Evolutionary conservation across 2,113 vertebrate genomes (phyloP), one percentile per base, ranked within the genome.

Genomic region (Tetraodon nigroviridis): DNA sequence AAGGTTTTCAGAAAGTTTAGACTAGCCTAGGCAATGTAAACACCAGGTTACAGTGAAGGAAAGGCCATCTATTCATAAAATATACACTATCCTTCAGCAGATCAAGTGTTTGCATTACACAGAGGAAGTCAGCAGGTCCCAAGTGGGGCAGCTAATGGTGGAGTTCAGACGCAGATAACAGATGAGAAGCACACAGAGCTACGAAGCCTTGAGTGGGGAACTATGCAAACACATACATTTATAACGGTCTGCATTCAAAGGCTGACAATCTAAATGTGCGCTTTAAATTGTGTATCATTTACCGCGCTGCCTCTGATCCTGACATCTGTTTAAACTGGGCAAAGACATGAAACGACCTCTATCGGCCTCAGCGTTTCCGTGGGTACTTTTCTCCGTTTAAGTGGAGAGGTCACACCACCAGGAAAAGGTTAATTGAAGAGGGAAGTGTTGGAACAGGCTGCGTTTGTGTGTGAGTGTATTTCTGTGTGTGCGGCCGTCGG

Each of bases 71-170:
- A 60, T 71, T 75, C 55, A 51, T 21, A 69, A 41, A 67, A 58
- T 49, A 51, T 21, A 53, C 32, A 20, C 24, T 32, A 6, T 58
- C 29, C 11, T 52, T 45, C 54, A 66, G 52, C 13, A 58, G 68
- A 69, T 70, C 75, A 67, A 49, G 5, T 53, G 56, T 61, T 69
- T 69, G 17, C 64, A 32, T 62, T 74, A 70, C 40, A 55, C 53
- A 52, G 41, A 73, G 70, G 64, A 76, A 60, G 72, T 68, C 49
- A 51, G 54, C 6, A 15, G 49, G 52, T 49, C 58, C 47, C 48
- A 40, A 45, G 2, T 37, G 59, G 55, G 61, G 44, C 21, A 24
- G 29, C 49, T 58, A 58, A 62, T 64, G 52, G 57, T 51, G 12
- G 19, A 21, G 56, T 21, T 3, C 8, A 61, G 21, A 53, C 40